A percentile compares a stretch with the other conserved stretches of the same genome.
phyloP scores from a whole-genome alignment of 1,140 invertebrate species.

The Procambarus virginalis region DNA sequence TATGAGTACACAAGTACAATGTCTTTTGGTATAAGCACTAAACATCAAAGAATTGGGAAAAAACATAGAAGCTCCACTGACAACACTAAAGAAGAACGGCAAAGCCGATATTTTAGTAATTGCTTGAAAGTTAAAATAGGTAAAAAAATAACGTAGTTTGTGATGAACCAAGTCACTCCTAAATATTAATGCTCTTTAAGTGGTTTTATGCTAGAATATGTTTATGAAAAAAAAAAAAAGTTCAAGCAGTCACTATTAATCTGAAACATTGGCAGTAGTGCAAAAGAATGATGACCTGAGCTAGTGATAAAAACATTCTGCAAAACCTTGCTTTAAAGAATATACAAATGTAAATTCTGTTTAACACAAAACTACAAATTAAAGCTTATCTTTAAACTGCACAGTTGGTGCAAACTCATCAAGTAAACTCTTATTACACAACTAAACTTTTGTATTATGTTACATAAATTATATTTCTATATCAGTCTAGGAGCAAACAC shows the following conservation, averaged over 20 bases:
- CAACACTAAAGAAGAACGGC: too few relatives aligned
- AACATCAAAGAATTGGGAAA: too few relatives aligned
- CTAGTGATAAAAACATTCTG: constrained; percentile 32
- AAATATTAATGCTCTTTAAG: constrained; percentile 6
- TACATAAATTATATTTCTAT: background rate
- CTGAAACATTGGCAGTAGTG: constrained; percentile 9
- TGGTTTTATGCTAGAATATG: background rate
- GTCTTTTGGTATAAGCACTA: too few relatives aligned
- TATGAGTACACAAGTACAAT: too few relatives aligned
- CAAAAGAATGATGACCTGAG: constrained; percentile 19
- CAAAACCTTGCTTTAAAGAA: constrained; percentile 55
- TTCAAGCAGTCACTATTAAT: constrained; percentile 35
- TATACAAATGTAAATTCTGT: background rate
- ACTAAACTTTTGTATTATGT: background rate
- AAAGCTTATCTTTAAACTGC: background rate
- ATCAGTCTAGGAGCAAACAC: background rate
- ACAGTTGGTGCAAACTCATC: background rate
- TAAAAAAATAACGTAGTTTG: background rate
- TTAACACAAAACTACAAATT: background rate
- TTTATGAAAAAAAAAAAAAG: background rate
- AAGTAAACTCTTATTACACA: background rate
- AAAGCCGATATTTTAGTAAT: too few relatives aligned
- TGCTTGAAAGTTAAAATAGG: too few relatives aligned
- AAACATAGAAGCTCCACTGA: too few relatives aligned
- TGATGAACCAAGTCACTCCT: constrained; percentile 24